Evolutionary conservation across 2,113 vertebrate species (phyloP).

Genomic region (Mellivora capensis): DNA sequence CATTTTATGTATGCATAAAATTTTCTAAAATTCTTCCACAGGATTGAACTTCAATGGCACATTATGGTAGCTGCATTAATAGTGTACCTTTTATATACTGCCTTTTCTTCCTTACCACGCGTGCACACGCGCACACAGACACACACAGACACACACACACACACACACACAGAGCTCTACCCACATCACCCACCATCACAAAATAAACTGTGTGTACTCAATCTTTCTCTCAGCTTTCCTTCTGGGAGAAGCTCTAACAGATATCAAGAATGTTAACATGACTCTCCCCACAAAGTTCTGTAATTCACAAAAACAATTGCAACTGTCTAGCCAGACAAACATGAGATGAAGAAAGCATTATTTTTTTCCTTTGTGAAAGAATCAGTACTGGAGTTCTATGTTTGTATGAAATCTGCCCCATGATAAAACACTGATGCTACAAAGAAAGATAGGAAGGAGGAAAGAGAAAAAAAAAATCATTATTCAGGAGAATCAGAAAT

Average conservation of each 20-base stretch:
- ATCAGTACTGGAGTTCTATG: background rate
- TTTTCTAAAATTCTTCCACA: background rate
- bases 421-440: background rate
- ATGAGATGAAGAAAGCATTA: background rate
- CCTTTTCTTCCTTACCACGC: background rate
- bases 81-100: background rate
- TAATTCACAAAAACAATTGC: background rate
- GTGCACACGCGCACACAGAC: too few species aligned
- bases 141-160: background rate
- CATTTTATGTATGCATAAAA: background rate
- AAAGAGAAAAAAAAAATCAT: background rate
- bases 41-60: background rate
- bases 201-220: background rate
- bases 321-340: background rate
- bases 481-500: conserved; percentile 26
- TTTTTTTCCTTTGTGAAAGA: conserved; percentile 20
- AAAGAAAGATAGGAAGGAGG: background rate
- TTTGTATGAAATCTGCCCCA: background rate
- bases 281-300: background rate
- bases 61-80: background rate
- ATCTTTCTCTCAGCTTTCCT: background rate
- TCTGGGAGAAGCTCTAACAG: background rate
- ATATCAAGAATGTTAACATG: background rate
- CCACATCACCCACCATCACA: background rate
- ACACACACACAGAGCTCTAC: background rate